Percentiles rank a stretch among this genome's conserved stretches.
Evolutionary conservation across 92 coral and sea anemone species (phyloP).

Genomic region (Metridium senile): DNA sequence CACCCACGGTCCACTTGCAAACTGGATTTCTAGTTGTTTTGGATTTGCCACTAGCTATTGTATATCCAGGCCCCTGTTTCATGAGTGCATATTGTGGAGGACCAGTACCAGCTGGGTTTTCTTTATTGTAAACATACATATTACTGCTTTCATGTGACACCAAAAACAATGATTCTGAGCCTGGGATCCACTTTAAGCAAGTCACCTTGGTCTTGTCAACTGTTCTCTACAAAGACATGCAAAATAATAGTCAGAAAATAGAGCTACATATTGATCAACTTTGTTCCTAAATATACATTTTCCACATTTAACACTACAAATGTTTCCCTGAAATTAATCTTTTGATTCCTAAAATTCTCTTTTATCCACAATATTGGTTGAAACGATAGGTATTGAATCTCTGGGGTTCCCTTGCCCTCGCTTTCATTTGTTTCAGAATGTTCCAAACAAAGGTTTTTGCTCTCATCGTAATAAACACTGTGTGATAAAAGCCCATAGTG

Average conservation of each 20-base stretch:
- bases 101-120: slow-evolving; percentile 82
- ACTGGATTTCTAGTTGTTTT: slow-evolving; percentile 93
- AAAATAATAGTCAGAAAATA: neutral
- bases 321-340: too few relatives aligned
- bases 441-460: too few relatives aligned
- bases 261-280: neutral
- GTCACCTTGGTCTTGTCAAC: slow-evolving; percentile 93
- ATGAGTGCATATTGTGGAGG: slow-evolving; percentile 85
- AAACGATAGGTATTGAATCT: too few relatives aligned
- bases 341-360: too few relatives aligned
- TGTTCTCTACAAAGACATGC: slow-evolving; percentile 60
- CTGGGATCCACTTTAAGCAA: slow-evolving; percentile 98
- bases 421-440: too few relatives aligned
- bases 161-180: slow-evolving; percentile 93
- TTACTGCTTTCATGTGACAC: slow-evolving; percentile 94
- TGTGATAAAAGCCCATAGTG: too few relatives aligned
- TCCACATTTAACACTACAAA: too few relatives aligned
- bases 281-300: too few relatives aligned
- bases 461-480: too few relatives aligned
- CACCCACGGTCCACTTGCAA: slow-evolving; percentile 96
- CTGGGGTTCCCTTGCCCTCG: too few relatives aligned
- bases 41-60: slow-evolving; percentile 80
- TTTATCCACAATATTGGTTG: too few relatives aligned
- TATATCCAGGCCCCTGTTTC: slow-evolving; percentile 97
- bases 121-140: slow-evolving; percentile 98